Evolutionary conservation across 2,113 vertebrate species (phyloP).

Genomic region (Lipotes vexillifer): DNA sequence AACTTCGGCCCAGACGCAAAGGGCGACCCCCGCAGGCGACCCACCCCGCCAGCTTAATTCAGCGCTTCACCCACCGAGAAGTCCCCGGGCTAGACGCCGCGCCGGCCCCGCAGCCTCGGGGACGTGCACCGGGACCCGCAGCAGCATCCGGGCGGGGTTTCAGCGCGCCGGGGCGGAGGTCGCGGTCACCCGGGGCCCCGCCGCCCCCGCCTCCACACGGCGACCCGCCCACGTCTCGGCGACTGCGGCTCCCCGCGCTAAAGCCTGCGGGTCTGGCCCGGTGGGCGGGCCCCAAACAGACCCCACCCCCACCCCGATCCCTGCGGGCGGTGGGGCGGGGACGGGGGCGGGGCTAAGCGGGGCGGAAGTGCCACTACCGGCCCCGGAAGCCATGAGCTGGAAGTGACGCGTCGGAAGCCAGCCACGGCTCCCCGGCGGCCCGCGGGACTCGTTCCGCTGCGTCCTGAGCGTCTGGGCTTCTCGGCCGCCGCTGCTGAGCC

Average conservation of each 20-base stretch:
- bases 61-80: not conserved
- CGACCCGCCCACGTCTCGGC: not conserved
- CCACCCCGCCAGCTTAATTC: not conserved
- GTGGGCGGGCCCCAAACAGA: not conserved
- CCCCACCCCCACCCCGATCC: not conserved
- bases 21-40: not conserved
- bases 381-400: not conserved
- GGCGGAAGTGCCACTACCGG: not conserved
- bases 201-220: not conserved
- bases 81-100: not conserved
- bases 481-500: no score
- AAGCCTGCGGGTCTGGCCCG: not conserved
- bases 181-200: not conserved
- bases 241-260: not conserved
- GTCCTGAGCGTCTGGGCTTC: not conserved
- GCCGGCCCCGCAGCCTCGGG: not conserved
- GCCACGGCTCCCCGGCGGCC: accelerated
- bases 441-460: accelerated
- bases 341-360: not conserved
- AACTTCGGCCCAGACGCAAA: not conserved
- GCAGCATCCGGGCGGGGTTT: not conserved
- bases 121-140: not conserved
- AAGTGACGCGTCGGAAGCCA: not conserved
- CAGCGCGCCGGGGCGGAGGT: not conserved
- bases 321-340: not conserved